Evolutionary conservation across 2,113 vertebrate genomes (phyloP).

Genomic region (Mirounga angustirostris): DNA sequence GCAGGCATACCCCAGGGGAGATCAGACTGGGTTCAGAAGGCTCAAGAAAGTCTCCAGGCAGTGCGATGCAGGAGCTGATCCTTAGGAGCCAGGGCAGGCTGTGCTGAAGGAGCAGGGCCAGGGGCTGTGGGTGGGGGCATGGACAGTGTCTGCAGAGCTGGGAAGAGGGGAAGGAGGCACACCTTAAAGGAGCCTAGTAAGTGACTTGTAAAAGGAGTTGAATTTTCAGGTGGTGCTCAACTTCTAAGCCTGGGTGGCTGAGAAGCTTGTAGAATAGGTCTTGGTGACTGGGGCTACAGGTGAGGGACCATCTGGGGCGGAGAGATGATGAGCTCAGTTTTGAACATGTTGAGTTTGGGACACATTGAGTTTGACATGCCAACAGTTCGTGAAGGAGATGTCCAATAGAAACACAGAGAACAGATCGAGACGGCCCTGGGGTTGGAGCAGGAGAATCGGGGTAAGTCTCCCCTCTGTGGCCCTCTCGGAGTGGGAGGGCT

Average conservation of each 20-base stretch:
- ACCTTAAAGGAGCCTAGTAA: not conserved
- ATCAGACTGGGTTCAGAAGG: not conserved
- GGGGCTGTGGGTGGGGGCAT: accelerated
- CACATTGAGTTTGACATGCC: not conserved
- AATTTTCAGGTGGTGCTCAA: not conserved
- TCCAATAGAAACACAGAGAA: not conserved
- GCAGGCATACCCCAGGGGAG: not conserved
- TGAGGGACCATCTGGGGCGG: not conserved
- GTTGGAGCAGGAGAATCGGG: not conserved
- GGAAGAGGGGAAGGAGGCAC: not conserved
- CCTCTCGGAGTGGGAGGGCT: not conserved
- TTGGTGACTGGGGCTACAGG: not conserved
- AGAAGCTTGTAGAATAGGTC: not conserved
- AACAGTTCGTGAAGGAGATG: not conserved
- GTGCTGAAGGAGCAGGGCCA: not conserved
- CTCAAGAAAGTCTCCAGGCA: not conserved
- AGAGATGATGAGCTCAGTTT: not conserved
- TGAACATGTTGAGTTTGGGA: not conserved
- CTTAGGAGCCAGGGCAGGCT: not conserved
- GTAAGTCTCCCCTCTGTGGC: not conserved
- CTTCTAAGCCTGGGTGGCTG: not conserved
- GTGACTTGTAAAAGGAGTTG: not conserved
- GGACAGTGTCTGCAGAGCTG: accelerated
- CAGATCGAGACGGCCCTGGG: no score
- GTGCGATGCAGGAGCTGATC: no score